phyloP scores from a whole-genome alignment of 2,797 vertebrate species.

The Rhadinocentrus ornatus region DNA sequence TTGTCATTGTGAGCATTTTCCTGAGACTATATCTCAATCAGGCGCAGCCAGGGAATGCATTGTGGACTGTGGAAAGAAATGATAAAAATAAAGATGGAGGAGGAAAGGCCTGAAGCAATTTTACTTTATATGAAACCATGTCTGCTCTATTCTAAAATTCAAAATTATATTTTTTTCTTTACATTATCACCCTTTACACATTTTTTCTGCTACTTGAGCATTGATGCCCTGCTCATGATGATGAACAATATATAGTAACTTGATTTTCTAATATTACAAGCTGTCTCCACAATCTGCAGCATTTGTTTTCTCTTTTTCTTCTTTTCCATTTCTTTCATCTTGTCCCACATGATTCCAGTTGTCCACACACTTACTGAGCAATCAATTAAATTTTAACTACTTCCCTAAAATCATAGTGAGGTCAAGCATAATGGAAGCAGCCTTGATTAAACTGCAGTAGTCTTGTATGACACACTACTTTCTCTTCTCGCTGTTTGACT shows the following conservation, averaged over 20 bases:
- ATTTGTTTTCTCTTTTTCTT: neutral
- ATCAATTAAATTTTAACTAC: constrained; percentile 45
- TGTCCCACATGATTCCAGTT: constrained; percentile 20
- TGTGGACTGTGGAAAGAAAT: constrained; percentile 58
- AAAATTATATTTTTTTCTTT: constrained; percentile 49
- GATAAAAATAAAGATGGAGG: constrained; percentile 51
- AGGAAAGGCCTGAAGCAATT: constrained; percentile 39
- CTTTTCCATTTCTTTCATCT: constrained; percentile 9
- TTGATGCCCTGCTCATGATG: constrained; percentile 28
- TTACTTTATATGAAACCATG: constrained; percentile 57
- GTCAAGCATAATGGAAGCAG: constrained; percentile 51
- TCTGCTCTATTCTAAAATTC: constrained; percentile 52
- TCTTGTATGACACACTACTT: constrained; percentile 71
- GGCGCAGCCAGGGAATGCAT: constrained; percentile 49
- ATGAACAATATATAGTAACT: constrained; percentile 18
- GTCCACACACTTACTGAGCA: constrained; percentile 34
- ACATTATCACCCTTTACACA: constrained; percentile 47
- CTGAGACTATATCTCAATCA: constrained; percentile 66
- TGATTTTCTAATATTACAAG: constrained; percentile 23
- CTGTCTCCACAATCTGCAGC: neutral
- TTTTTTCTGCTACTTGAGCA: constrained; percentile 24
- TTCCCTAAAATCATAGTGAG: constrained; percentile 36
- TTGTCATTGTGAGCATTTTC: constrained; percentile 60
- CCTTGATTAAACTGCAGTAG: constrained; percentile 66
- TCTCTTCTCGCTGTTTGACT: constrained; percentile 72